Base-by-base conservation (phyloP, 2,888 invertebrate species). In the Agrotis exclamationis region DNA sequence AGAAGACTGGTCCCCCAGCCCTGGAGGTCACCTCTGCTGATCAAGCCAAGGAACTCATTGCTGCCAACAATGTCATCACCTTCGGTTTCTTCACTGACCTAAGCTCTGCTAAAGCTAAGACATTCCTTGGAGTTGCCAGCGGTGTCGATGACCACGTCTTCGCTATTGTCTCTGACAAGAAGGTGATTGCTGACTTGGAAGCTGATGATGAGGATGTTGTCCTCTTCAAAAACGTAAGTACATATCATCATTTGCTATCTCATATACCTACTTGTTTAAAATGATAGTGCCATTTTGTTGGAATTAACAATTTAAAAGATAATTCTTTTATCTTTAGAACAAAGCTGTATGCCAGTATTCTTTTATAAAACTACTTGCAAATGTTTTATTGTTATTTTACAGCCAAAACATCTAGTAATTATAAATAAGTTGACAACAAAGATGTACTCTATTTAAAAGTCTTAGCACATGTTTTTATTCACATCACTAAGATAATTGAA, bases 1-100 rank as follows among this genome's bases (percentile, higher is more conserved):
- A 99, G 97, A 99, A 99, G 97, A 99, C 99, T 89, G 99, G 99
- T 67, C 99, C 99, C 64, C 98, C 99, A 74, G 99, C 99, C n/a
- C 97, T 97, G 86, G 97, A 97, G 79, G 94, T 99, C 53, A 93
- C 96, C 48, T 97, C 97, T 11, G 97, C 98, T 3, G 99, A 98
- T 69, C 98, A 98, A 82, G 98, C 98, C 70, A 98, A 99, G 92
- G 97, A 97, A 80, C 97, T 99, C 89, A 97, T 98, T 70, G 98
- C 98, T 51, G 97, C 97, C 44, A 97, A 97, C 86, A 97, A 98
- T 85, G 99, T 99, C 75, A 98, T 97, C 81, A 96, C 99, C 83
- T 96, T 99, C 90, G 99, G 99, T 93, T 99, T 98, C 97, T 99
- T 99, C 97, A 97, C 98, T 88, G 98, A 99, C 91, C 97, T 97